Base-by-base conservation (phyloP, 2,888 invertebrate species). In the Agelastica alni region DNA sequence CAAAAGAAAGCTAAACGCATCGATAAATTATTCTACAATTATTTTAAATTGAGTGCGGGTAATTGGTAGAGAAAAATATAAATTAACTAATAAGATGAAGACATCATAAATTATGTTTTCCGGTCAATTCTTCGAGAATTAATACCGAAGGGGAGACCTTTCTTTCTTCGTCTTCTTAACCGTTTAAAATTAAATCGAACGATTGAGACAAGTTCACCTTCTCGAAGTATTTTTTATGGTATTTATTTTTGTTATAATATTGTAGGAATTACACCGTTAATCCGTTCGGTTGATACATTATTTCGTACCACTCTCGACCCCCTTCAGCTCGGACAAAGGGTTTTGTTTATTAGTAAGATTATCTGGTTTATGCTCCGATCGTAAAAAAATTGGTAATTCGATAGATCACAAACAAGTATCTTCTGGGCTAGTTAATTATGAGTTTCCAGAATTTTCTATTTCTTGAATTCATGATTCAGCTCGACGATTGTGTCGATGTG, bases 51-150 rank as follows among this genome's bases (percentile, higher is more conserved):
- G 32, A 46, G 52, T 46, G 37, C 46, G 52, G 52, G 46, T 41
- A 53, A 39, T 39, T 48, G 39, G 20, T 30, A 30, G 30, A 48
- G 37, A 39, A 42, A 52, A 44, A 51, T n/a, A n/a, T 22, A 51
- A 51, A 51, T 57, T 46, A 53, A 51, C 37, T 32, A 32, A 51
- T 57, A 53, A 47, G 39, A 48, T 39, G 31, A 17, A 53, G 53
- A 57, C 53, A 39, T 51, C 37, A 26, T 57, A 57, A 57, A 57
- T 57, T 46, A 57, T 36, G 53, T 53, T 57, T 53, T 57, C 57
- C 57, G 57, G 57, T 57, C 51, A 52, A 53, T 55, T 55, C 22
- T 37, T 37, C 39, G 37, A 47, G 43, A 43, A 43, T 43, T 2
- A 17, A 30, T 47, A 22, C 47, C 36, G 37, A 37, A 48, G 48